Conservation (phyloP, 2,797 vertebrate species). For the Geotrypetes seraphini region DNA sequence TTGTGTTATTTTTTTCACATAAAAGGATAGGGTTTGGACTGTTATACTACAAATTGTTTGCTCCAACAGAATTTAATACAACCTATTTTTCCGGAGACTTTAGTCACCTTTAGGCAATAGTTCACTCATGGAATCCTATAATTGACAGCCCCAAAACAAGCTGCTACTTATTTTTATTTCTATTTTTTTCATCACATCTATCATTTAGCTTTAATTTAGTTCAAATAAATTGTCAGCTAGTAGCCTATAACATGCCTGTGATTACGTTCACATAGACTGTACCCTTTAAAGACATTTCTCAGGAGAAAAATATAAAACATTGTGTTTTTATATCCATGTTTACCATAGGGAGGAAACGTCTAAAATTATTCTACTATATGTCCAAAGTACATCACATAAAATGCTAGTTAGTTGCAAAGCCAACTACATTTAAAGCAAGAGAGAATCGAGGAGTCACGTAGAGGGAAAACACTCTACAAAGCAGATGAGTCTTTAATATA, state of each 20-base stretch:
- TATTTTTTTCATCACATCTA: too few relatives aligned
- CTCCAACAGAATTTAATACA: too few relatives aligned
- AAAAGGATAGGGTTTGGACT: too few relatives aligned
- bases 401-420: neutral
- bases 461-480: neutral
- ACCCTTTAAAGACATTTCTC: neutral
- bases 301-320: neutral
- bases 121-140: too few relatives aligned
- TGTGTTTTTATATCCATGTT: neutral
- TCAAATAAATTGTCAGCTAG: neutral
- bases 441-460: neutral
- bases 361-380: neutral
- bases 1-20: too few relatives aligned
- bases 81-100: too few relatives aligned
- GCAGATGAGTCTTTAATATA: slow-evolving; percentile 19
- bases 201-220: neutral
- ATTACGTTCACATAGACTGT: neutral
- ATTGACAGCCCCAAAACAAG: too few relatives aligned
- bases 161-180: too few relatives aligned
- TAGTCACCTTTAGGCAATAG: too few relatives aligned
- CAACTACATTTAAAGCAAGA: neutral
- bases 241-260: neutral
- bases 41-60: too few relatives aligned
- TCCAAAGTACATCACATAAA: neutral
- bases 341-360: neutral